Conservation (phyloP, 2,113 vertebrate species). For the Hyperoodon ampullatus region DNA sequence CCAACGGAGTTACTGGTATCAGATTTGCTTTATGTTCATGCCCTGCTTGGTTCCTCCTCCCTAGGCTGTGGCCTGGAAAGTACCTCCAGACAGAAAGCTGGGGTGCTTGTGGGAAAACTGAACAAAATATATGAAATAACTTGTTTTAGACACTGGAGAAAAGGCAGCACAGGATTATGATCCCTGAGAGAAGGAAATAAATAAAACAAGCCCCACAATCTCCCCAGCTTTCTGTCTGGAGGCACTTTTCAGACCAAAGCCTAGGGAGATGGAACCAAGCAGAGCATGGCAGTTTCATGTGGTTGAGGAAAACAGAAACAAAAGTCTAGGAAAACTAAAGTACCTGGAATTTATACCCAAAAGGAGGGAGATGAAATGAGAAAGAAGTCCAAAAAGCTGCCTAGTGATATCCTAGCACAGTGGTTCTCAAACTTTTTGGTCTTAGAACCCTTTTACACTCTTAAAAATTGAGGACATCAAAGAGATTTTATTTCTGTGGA, state of each 20-base stretch:
- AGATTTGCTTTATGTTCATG: not conserved
- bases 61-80: not conserved
- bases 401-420: not conserved
- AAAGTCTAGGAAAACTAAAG: not conserved
- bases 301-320: not conserved
- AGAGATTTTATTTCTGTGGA: not conserved
- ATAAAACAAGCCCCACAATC: not conserved
- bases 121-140: not conserved
- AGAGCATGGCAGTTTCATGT: not conserved
- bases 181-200: not conserved
- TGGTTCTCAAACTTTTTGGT: not conserved
- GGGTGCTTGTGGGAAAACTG: not conserved
- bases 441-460: not conserved
- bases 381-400: not conserved
- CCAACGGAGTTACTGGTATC: not conserved
- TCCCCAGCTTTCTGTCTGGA: not conserved
- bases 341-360: not conserved
- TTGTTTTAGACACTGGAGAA: not conserved
- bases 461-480: constrained; percentile 10
- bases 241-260: not conserved
- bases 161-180: not conserved
- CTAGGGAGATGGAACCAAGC: not conserved
- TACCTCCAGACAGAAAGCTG: not conserved
- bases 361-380: not conserved
- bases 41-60: not conserved